Base-by-base conservation (phyloP, 2,113 vertebrate genomes). In the Heliornis fulica region DNA sequence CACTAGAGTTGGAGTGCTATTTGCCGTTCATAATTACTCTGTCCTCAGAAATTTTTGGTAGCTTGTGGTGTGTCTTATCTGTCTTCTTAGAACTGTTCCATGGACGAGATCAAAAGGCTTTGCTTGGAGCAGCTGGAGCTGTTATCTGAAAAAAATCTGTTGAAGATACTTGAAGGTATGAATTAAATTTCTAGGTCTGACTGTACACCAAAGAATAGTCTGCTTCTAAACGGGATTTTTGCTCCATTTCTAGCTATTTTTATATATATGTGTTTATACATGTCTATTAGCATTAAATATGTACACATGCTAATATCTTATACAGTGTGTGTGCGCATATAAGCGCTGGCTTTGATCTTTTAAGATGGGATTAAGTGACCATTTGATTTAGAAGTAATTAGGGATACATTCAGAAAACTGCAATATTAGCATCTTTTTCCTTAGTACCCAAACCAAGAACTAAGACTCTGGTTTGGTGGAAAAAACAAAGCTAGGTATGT, bases 131-230 rank as follows among this genome's bases (percentile, higher is more conserved):
- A 99, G 57, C 97, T 99, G 98, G 98, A 99, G 66, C 97, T 98
- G 40, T 97, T 99, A 82, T 98, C 98, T 31, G 98, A 99, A 96
- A 99, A 98, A 93, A 99, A 98, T 70, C 97, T 99, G 13, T 93
- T 98, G 94, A 98, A 98, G 97, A 99, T 99, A 95, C 98, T 99
- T 92, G 98, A 99, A 95, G 99, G 99, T 99, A 98, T 98, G 97
- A 87, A 66, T 40, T 45, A n/a, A 57, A 79, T 63, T 82, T 81
- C 5, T 53, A 28, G 56, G 59, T 22, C 48, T 11, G 19, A 10
- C 59, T 74, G 32, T 63, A 57, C 18, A 38, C 17, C 31, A 72
- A 22, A 54, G 22, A 69, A 57, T 11, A 88, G 32, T 56, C 46
- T 83, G 32, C 28, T 5, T 74, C 25, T 80, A 34, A 65, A 46